A percentile compares a stretch with the other conserved stretches of the same genome.
Evolutionary conservation across 92 coral and sea anemone genomes (phyloP).

Genomic region (Scolanthus callimorphus): DNA sequence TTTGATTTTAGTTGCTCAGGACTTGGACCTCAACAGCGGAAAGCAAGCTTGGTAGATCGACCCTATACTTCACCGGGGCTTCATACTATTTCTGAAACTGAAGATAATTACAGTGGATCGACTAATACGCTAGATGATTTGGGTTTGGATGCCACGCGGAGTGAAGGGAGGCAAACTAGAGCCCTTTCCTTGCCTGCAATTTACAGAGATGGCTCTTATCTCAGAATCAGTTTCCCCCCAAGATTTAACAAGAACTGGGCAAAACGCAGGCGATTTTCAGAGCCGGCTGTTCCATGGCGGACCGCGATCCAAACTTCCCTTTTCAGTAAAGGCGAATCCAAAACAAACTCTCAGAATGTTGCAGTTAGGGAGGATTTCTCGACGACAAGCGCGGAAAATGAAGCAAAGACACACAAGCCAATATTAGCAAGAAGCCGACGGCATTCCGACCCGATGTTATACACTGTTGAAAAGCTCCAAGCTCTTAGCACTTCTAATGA

Average conservation of each 20-base stretch:
- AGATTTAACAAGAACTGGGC: constrained; percentile 1
- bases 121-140: background rate
- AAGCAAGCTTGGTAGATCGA: background rate
- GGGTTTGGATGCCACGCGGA: background rate
- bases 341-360: background rate
- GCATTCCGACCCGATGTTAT: background rate
- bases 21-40: background rate
- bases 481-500: background rate
- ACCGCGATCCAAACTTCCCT: too few relatives aligned
- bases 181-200: constrained; percentile 72
- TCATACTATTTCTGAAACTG: background rate
- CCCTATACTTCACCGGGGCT: background rate
- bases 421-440: background rate
- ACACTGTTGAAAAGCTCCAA: background rate
- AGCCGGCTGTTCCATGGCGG: constrained; percentile 36
- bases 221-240: constrained; percentile 38
- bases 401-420: background rate
- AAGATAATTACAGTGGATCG: background rate
- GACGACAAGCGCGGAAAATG: background rate
- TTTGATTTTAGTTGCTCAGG: background rate
- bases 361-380: background rate
- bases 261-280: constrained; percentile 19
- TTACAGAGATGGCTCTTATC: constrained; percentile 77
- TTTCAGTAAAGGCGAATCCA: background rate
- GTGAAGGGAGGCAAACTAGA: constrained; percentile 27